These are phyloP conservation scores for Chiloscyllium punctatum DNA, from an alignment of 2,797 vertebrate genomes.

Conservation along the genomic window DNA sequence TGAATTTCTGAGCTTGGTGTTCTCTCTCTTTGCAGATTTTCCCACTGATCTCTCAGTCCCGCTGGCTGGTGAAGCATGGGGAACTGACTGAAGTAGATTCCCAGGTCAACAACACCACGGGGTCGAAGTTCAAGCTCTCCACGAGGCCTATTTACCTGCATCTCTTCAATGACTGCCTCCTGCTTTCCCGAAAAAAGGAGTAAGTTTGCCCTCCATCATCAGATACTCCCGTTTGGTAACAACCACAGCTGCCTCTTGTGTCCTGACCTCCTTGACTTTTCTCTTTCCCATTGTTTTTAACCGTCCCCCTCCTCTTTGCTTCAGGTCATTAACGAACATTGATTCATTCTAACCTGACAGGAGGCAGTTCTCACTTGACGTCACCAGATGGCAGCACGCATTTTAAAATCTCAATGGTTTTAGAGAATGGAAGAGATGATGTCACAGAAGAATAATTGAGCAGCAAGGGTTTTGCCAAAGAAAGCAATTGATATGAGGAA, in stretches of 20 bases:
- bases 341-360: too few species aligned
- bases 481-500: background rate
- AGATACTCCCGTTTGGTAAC: background rate
- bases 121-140: conserved; percentile 75
- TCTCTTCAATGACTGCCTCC: conserved; percentile 81
- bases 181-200: conserved; percentile 81
- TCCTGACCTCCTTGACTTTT: background rate
- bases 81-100: conserved; percentile 81
- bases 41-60: conserved; percentile 85
- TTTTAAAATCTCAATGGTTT: background rate
- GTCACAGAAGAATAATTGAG: background rate
- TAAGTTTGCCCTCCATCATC: conserved; percentile 53
- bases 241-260: background rate
- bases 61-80: conserved; percentile 85
- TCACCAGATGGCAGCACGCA: background rate
- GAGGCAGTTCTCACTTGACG: background rate
- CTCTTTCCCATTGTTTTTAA: background rate
- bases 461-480: background rate
- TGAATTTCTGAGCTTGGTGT: background rate
- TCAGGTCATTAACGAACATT: background rate
- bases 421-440: background rate
- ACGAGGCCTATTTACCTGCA: conserved; percentile 80
- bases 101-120: conserved; percentile 68
- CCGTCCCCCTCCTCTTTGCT: background rate
- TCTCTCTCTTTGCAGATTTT: conserved; percentile 63